Percentiles rank a stretch among this genome's conserved stretches.
Evolutionary conservation across 2,113 vertebrate species (phyloP).

Genomic region (Chaetodon auriga): DNA sequence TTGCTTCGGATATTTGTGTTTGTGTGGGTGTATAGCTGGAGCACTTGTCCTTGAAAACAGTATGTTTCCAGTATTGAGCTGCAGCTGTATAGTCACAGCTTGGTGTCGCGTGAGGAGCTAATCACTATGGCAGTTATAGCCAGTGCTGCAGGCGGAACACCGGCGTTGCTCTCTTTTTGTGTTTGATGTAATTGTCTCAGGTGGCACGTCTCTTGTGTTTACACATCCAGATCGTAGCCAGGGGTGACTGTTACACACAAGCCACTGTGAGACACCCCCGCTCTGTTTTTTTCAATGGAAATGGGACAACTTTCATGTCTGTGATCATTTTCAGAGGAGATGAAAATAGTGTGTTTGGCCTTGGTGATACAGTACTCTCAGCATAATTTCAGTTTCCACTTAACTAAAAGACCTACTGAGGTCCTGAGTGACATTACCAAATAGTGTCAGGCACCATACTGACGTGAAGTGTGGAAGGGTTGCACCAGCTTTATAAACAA

Average conservation of each 20-base stretch:
- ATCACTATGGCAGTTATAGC: constrained; percentile 59
- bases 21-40: background rate
- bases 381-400: background rate
- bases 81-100: constrained; percentile 40
- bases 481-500: too few relatives aligned
- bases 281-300: constrained; percentile 31
- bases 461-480: too few relatives aligned
- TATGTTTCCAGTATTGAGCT: constrained; percentile 5
- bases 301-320: constrained; percentile 20
- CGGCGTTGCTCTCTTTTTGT: constrained; percentile 29
- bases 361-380: background rate
- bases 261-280: constrained; percentile 11
- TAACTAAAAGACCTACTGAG: too few relatives aligned
- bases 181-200: constrained; percentile 73
- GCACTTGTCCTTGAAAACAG: constrained; percentile 38
- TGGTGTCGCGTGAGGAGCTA: constrained; percentile 39
- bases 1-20: constrained; percentile 20
- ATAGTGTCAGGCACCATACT: too few relatives aligned
- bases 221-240: constrained; percentile 61
- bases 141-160: constrained; percentile 50
- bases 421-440: too few relatives aligned
- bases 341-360: constrained; percentile 21
- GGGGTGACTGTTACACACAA: constrained; percentile 59
- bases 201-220: constrained; percentile 70
- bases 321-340: constrained; percentile 5